Percentiles rank a stretch among this genome's conserved stretches.
Evolutionary conservation across 2,888 invertebrate species (phyloP).

Genomic region (Cloeon dipterum): DNA sequence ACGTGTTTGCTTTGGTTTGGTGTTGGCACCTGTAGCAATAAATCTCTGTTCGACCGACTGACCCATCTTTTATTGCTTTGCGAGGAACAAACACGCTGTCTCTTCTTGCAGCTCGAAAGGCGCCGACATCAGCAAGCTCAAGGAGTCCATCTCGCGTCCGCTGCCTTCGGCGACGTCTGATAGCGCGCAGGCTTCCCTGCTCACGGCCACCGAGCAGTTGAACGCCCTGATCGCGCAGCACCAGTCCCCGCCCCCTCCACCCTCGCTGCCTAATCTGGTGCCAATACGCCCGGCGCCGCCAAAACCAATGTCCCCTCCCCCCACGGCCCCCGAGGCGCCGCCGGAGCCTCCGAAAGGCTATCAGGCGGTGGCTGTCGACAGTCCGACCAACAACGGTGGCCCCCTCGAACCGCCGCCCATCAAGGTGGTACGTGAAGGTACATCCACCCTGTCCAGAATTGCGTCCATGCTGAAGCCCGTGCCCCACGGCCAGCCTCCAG

Average conservation of each 20-base stretch:
- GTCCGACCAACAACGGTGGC: conserved; percentile 12
- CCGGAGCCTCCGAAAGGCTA: conserved; percentile 19
- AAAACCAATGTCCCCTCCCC: conserved; percentile 5
- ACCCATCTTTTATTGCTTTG: no score
- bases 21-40: no score
- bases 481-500: no score
- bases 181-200: conserved; percentile 8
- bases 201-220: conserved; percentile 4
- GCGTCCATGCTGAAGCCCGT: conserved; percentile 42
- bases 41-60: no score
- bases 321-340: conserved; percentile 4
- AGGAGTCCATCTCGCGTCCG: conserved; percentile 7
- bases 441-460: conserved; percentile 38
- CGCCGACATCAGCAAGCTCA: conserved; percentile 3
- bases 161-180: conserved; percentile 6
- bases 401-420: not conserved
- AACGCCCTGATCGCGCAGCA: conserved; percentile 63
- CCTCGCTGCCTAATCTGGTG: conserved; percentile 5
- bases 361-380: conserved; percentile 8
- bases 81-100: no score
- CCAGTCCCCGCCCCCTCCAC: conserved; percentile 39
- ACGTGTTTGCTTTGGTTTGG: no score
- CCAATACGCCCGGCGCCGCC: conserved; percentile 4
- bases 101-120: no score
- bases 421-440: conserved; percentile 1